Base-by-base conservation (phyloP, 2,113 vertebrate species). In the Alectura lathami region DNA sequence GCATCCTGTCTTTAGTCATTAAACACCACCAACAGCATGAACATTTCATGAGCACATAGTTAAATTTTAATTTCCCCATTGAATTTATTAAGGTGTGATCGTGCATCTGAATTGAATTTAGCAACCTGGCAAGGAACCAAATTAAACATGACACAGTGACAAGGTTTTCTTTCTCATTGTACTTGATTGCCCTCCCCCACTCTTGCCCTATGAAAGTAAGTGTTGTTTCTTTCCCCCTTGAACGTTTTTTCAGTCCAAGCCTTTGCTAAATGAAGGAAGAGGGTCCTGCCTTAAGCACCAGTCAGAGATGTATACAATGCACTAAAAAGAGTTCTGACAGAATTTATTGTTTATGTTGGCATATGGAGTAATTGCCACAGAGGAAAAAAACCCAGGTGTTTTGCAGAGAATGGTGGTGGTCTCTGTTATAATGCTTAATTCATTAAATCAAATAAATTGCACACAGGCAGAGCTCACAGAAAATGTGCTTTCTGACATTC, bases 111-210 rank as follows among this genome's bases (percentile, higher is more conserved):
- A 38, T 68, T 30, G 20, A 86, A 60, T 73, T 85, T 87, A 91
- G 92, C 75, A 83, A 63, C 92, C 86, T 93, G 93, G 95, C 96
- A 64, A 88, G 63, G 54, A 83, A 91, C 92, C 93, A 95, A 93
- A 93, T 66, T 74, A 94, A 90, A 77, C 93, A 95, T 47, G 68
- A 90, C 90, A 54, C 21, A 67, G n/a, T 64, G 90, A 90, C 88
- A 70, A 90, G 68, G n/a, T 57, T 89, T 90, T 83, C 74, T 88
- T 85, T 92, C 64, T 74, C 86, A 59, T 34, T 83, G 72, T 74
- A 24, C 63, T 68, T 51, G 27, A 70, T 64, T 86, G 18, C 74
- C 62, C 48, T 62, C 80, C 72, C 70, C 68, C 17, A 10, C n/a
- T 38, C 30, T 40, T 32, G 17, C 48, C 36, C 82, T 62, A 24